phyloP scores from a whole-genome alignment of 2,113 vertebrate genomes.

The Chinchilla lanigera region DNA sequence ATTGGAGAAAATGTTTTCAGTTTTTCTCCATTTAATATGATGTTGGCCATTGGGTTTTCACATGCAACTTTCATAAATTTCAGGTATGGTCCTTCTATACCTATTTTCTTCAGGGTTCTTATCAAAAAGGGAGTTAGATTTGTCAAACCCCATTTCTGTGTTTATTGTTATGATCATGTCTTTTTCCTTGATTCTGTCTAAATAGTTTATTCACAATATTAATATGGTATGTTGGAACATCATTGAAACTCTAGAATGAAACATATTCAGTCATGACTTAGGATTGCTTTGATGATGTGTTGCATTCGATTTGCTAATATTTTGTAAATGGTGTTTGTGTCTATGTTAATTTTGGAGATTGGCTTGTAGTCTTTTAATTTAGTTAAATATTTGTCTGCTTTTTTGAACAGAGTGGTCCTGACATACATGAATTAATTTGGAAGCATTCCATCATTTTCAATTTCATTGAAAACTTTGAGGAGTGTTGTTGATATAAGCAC shows the following conservation, averaged over 20 bases:
- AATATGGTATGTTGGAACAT: neutral
- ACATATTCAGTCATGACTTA: neutral
- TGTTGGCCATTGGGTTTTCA: neutral
- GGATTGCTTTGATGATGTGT: neutral
- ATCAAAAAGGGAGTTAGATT: neutral
- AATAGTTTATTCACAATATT: neutral
- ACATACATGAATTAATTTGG: neutral
- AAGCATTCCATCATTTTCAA: neutral
- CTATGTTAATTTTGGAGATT: neutral
- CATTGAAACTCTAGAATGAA: neutral
- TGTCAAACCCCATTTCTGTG: neutral
- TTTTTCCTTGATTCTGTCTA: neutral
- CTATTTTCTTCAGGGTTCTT: neutral
- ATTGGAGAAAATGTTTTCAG: neutral
- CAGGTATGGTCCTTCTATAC: neutral
- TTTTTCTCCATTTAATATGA: neutral
- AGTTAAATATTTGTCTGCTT: neutral
- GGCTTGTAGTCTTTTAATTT: neutral
- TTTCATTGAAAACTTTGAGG: neutral
- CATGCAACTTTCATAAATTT: neutral
- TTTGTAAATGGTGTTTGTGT: neutral
- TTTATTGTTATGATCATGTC: neutral
- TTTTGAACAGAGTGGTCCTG: neutral
- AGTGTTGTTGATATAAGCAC: neutral
- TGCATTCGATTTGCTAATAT: neutral